A percentile compares a stretch with the other conserved stretches of the same genome.
phyloP scores from a whole-genome alignment of 30 jellyfish, hydroid and myxozoan species.

The Phacellophora camtschatica region DNA sequence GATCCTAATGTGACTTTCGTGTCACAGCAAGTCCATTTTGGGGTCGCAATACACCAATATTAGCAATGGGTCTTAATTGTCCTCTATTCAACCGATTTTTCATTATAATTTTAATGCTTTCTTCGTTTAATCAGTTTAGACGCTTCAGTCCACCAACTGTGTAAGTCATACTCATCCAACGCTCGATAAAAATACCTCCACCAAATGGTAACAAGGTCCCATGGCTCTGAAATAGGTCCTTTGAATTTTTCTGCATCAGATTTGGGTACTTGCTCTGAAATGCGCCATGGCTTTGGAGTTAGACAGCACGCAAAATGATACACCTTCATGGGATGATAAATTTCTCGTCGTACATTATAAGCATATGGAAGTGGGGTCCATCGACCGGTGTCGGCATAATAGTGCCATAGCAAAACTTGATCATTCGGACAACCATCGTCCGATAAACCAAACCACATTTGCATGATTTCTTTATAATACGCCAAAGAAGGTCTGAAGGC shows the following conservation, averaged over 20 bases:
- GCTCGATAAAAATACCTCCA: conserved; percentile 90
- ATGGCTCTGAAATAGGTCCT: conserved; percentile 85
- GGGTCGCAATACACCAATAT: too few species aligned
- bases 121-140: conserved; percentile 10
- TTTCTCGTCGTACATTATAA: conserved; percentile 86
- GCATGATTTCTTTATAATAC: conserved; percentile 73
- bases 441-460: conserved; percentile 90
- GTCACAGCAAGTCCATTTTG: too few species aligned
- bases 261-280: conserved; percentile 52
- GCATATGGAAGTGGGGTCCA: conserved; percentile 97
- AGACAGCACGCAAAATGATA: conserved; percentile 98
- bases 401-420: conserved; percentile 95
- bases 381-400: conserved; percentile 87
- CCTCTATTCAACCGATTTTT: too few species aligned
- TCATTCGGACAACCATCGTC: conserved; percentile 87
- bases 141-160: conserved; percentile 81
- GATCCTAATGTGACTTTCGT: too few species aligned
- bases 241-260: conserved; percentile 17
- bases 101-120: conserved; percentile 24
- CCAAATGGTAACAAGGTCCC: conserved; percentile 83
- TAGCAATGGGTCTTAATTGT: too few species aligned
- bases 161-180: conserved; percentile 52
- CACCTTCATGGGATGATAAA: conserved; percentile 94
- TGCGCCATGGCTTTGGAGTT: conserved; percentile 95
- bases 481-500: conserved; percentile 71